These are phyloP conservation scores for Rhea americana DNA, from an alignment of 2,113 vertebrate species.

Conservation along the genomic window DNA sequence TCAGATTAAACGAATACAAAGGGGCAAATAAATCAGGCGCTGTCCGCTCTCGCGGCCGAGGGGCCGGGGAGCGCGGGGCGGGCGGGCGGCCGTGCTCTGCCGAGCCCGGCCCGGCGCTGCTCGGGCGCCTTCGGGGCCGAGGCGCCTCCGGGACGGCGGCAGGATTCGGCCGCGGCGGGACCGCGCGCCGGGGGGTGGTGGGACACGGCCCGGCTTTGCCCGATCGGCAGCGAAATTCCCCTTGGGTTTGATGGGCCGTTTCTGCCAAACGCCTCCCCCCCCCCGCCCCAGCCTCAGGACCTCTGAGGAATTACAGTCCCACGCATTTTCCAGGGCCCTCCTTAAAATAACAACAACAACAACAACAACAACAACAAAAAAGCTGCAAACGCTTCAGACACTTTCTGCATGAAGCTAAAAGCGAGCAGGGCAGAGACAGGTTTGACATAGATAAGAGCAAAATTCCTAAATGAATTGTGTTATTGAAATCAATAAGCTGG, in stretches of 20 bases:
- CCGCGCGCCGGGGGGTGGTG: background rate
- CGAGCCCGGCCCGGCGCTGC: background rate
- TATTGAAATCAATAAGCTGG: conserved; percentile 30
- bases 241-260: no score
- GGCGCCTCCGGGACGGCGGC: background rate
- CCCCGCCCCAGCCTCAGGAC: background rate
- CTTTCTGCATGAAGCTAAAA: background rate
- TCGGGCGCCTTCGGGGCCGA: background rate
- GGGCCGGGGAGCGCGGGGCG: accelerated
- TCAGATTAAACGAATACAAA: conserved; percentile 52
- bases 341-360: no score
- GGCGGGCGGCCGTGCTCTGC: no score
- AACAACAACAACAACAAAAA: background rate
- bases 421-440: background rate
- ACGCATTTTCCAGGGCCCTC: background rate
- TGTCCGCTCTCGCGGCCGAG: background rate
- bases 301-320: background rate
- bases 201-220: background rate
- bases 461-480: background rate
- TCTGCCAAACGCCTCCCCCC: background rate
- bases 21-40: conserved; percentile 1
- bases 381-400: background rate
- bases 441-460: conserved; percentile 25
- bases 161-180: accelerated
- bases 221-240: background rate